Conservation (phyloP, 2,888 invertebrate species). For the Chloroclysta siterata region DNA sequence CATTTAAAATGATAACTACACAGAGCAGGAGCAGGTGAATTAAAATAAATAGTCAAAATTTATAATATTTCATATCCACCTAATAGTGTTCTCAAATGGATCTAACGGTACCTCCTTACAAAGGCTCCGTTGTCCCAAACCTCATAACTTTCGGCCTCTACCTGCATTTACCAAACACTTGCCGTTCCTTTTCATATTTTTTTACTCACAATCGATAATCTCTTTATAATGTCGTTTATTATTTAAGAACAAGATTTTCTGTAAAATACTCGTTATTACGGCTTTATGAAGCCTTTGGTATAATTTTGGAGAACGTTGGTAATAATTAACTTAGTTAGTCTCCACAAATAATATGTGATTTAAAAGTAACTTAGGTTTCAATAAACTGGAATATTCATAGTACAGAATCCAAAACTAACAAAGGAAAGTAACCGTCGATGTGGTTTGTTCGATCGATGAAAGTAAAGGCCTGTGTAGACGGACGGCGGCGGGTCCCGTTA, state of each 20-base stretch:
- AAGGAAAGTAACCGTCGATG: slow-evolving; percentile 81
- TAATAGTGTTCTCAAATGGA: slow-evolving; percentile 61
- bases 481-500: slow-evolving; percentile 75
- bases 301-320: neutral
- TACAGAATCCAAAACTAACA: slow-evolving; percentile 69
- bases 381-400: slow-evolving; percentile 51
- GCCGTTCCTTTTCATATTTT: slow-evolving; percentile 61
- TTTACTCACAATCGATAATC: slow-evolving; percentile 66
- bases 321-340: neutral
- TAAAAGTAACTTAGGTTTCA: slow-evolving; percentile 42
- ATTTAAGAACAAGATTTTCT: slow-evolving; percentile 33
- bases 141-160: slow-evolving; percentile 63
- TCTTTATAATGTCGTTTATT: slow-evolving; percentile 54
- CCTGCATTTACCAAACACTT: slow-evolving; percentile 76
- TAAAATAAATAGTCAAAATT: slow-evolving; percentile 45
- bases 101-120: slow-evolving; percentile 72
- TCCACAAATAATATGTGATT: neutral
- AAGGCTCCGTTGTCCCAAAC: slow-evolving; percentile 61
- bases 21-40: slow-evolving; percentile 45
- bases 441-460: slow-evolving; percentile 82
- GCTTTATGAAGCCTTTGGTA: slow-evolving; percentile 6
- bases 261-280: slow-evolving; percentile 5
- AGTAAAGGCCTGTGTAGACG: slow-evolving; percentile 82
- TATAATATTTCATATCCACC: slow-evolving; percentile 64
- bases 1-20: neutral